Base-by-base conservation (phyloP, 1,140 invertebrate genomes). In the Aplysia californica region DNA sequence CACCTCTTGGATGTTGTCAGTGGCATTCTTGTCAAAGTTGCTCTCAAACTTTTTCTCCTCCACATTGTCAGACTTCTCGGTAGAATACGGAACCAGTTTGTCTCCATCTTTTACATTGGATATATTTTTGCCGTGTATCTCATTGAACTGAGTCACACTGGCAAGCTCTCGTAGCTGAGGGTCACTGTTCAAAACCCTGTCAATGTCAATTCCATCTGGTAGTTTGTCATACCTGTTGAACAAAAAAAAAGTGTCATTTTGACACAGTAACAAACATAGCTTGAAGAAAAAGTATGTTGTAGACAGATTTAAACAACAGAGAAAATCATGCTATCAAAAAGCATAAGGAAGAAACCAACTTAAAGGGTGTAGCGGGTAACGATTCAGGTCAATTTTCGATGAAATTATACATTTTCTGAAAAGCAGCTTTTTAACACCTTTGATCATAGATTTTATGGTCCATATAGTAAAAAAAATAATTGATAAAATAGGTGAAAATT, bases 1-100 rank as follows among this genome's bases (percentile, higher is more conserved):
- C 55, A 80, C 76, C 41, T 73, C 64, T 18, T 75, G 64, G 21
- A 75, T 65, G 21, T 21, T 18, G 21, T 75, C 64, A 10, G 64
- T 41, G 2, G 44, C 23, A 18, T 69, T 67, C n/a, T 20, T 44
- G 33, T 36, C n/a, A n/a, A n/a, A n/a, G n/a, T n/a, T 65, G 20
- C 61, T 20, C 1, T n/a, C 33, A 1, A 36, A 4, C 2, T n/a
- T 21, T 20, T n/a, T 20, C 23, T 55, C 20, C 29, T 33, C 35
- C 0, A 55, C 1, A 10, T 2, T 36, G 1, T 67, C 39, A 36
- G 55, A 21, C n/a, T 10, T 29, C 15, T 18, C 38, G 38, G 58
- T 71, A 33, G 38, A n/a, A 35, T 75, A n/a, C n/a, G 65, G 33
- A n/a, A 21, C 23, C 20, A 18, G 38, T 21, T 1, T 44, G 38